Evolutionary conservation across 2,797 vertebrate genomes (phyloP), one percentile per base, ranked within the genome.

Genomic region (Tarsius wallacei): DNA sequence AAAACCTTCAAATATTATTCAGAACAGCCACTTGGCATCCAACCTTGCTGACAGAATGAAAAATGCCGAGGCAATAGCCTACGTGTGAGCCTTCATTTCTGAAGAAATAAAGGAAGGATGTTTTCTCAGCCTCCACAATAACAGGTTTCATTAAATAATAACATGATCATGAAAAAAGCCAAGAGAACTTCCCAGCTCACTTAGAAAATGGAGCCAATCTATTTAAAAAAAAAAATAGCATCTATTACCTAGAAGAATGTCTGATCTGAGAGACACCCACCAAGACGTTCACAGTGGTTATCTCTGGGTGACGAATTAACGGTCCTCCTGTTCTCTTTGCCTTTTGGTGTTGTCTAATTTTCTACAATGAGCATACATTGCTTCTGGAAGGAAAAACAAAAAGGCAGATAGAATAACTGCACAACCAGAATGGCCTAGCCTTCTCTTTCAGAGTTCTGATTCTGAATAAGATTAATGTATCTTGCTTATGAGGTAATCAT

Each of bases 41-140:
- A 85, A 91, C 49, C 73, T 96, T 10, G 53, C 76, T 95, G 90
- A 92, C 90, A 95, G 94, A 78, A 96, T 97, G 92, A 97, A 93
- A 93, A 94, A 84, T 68, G 63, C 51, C 51, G 51, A 96, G 74
- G 83, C 87, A 93, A 90, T 19, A 71, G 83, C 91, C 87, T 96
- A 95, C n/a, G 53, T 96, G 97, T 96, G 73, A 80, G 61, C 96
- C 70, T 16, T 87, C 87, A 93, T 73, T 96, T 71, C 80, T 76
- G n/a, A 76, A 84, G 93, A 91, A 83, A 66, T 26, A 68, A 94
- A 96, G 87, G 76, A 97, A 96, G 95, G 87, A 78, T 85, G 81
- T 90, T 95, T 84, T 85, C 78, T 86, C 88, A 91, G 74, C 17
- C 59, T 94, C 83, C 74, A 93, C 66, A 85, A 93, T 85, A 77